Conservation (phyloP, 1,140 invertebrate species). For the Atta texana region DNA sequence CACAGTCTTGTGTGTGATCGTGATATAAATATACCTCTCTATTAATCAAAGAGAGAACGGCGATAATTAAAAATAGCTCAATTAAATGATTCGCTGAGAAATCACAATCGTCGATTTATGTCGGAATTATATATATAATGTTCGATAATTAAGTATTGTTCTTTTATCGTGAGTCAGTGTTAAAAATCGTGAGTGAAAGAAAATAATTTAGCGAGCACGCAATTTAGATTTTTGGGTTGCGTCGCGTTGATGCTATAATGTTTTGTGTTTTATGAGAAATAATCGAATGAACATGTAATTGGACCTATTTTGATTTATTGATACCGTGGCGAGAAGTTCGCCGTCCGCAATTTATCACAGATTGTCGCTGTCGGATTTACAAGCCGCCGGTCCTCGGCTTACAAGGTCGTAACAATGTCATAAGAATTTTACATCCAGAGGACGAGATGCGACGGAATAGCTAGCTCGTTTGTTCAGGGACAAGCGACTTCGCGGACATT, state of each 20-base stretch:
- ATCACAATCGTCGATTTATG: neutral
- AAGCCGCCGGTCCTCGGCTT: neutral
- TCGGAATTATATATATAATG: constrained; percentile 25
- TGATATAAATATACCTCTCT: constrained; percentile 32
- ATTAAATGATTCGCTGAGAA: constrained; percentile 30
- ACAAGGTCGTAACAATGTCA: constrained; percentile 21
- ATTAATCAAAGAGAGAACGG: constrained; percentile 35
- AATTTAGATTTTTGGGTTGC: neutral
- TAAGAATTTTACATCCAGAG: constrained; percentile 55
- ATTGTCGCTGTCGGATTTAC: constrained; percentile 36
- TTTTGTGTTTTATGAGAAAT: neutral
- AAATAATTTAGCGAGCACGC: neutral
- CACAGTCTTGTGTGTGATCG: constrained; percentile 13
- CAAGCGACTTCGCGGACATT: constrained; percentile 46
- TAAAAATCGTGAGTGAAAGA: neutral
- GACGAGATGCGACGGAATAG: constrained; percentile 27
- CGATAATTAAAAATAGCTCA: constrained; percentile 39
- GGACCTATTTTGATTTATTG: constrained; percentile 23
- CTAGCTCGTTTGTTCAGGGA: neutral
- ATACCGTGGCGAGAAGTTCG: neutral
- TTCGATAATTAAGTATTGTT: constrained; percentile 31
- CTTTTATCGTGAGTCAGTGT: neutral
- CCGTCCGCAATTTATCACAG: constrained; percentile 5
- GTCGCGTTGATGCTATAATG: neutral
- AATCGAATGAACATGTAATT: constrained; percentile 36